Percentiles rank a stretch among this genome's conserved stretches.
Evolutionary conservation across 2,888 invertebrate genomes (phyloP).

Genomic region (Himalopsyche kuldschensis): DNA sequence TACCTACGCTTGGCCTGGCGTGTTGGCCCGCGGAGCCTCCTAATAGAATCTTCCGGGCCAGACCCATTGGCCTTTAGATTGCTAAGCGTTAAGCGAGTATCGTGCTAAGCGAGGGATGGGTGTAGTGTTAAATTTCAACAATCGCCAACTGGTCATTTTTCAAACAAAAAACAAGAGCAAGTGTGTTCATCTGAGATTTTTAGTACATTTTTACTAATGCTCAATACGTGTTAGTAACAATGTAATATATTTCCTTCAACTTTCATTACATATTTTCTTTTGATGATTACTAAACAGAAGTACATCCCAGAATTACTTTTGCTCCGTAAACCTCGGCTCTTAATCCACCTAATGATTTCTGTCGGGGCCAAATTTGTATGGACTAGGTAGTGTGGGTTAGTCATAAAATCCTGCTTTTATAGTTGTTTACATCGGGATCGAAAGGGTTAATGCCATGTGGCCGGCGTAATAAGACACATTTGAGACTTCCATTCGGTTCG

Average conservation of each 20-base stretch:
- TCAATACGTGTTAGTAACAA: not conserved
- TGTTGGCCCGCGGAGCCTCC: too few relatives aligned
- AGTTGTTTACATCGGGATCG: slow-evolving; percentile 29
- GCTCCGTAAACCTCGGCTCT: slow-evolving; percentile 18
- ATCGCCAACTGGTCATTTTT: too few relatives aligned
- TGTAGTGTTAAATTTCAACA: too few relatives aligned
- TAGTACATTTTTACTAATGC: too few relatives aligned
- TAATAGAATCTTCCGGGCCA: too few relatives aligned
- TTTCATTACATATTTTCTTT: not conserved
- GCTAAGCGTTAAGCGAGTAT: too few relatives aligned
- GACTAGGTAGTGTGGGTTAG: slow-evolving; percentile 8
- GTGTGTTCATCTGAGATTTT: too few relatives aligned
- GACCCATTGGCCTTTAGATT: too few relatives aligned
- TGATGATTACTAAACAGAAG: not conserved
- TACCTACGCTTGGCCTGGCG: too few relatives aligned
- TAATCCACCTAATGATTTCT: slow-evolving; percentile 29
- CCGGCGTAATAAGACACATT: slow-evolving; percentile 3
- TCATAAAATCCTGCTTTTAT: slow-evolving; percentile 25
- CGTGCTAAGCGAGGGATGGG: too few relatives aligned
- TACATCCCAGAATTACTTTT: not conserved
- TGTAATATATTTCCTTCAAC: not conserved
- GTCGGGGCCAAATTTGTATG: slow-evolving; percentile 24
- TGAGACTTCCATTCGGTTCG: slow-evolving; percentile 1
- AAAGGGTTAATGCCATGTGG: slow-evolving; percentile 13
- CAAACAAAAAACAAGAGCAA: too few relatives aligned